Conservation (phyloP, 2,888 invertebrate species). For the Macropis europaea region DNA sequence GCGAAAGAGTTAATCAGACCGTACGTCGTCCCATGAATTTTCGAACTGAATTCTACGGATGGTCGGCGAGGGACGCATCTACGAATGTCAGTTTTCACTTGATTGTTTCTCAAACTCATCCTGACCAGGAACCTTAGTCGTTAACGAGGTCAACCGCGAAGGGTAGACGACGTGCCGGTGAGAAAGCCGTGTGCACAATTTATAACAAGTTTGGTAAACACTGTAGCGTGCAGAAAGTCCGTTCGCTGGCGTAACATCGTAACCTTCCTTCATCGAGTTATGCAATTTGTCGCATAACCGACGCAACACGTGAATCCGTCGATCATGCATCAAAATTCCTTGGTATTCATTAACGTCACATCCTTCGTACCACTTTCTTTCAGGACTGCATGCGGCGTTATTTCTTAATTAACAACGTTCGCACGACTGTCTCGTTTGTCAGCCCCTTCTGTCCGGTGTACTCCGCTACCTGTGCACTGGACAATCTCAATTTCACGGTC, state of each 20-base stretch:
- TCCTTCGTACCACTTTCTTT: background rate
- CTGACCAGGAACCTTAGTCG: constrained; percentile 26
- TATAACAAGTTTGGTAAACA: constrained; percentile 22
- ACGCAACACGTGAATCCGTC: background rate
- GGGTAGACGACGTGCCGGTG: background rate
- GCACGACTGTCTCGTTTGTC: background rate
- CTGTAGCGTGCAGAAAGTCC: background rate
- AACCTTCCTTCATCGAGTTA: constrained; percentile 11
- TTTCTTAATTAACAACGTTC: constrained; percentile 3
- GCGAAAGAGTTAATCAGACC: constrained; percentile 8
- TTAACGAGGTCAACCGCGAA: constrained; percentile 37
- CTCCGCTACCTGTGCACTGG: background rate
- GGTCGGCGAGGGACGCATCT: background rate
- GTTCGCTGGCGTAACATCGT: background rate
- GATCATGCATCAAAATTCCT: background rate
- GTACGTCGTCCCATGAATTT: background rate
- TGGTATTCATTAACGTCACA: too few species aligned
- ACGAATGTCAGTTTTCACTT: constrained; percentile 29
- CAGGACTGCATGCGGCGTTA: background rate
- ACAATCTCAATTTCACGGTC: constrained; percentile 18
- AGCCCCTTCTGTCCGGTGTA: background rate
- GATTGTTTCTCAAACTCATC: constrained; percentile 39
- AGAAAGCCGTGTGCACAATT: constrained; percentile 15
- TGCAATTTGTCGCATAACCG: background rate
- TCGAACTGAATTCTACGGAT: background rate